Evolutionary conservation across 2,113 vertebrate species (phyloP).

Genomic region (Siphamia tubifer): DNA sequence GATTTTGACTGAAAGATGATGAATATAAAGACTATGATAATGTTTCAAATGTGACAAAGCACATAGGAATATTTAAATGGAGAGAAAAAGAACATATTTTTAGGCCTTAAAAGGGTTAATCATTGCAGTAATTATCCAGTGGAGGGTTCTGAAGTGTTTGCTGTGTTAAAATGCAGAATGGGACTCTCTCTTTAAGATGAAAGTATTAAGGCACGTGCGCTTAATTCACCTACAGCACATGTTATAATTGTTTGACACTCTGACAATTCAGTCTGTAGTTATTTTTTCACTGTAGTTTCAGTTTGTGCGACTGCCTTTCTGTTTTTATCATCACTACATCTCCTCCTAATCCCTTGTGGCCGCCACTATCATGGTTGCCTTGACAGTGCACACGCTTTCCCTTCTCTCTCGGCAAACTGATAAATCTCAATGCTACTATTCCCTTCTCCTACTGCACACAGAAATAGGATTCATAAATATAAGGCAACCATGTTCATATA

Average conservation of each 20-base stretch:
- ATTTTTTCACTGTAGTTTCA: conserved; percentile 14
- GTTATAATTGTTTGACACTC: background rate
- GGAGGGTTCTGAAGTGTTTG: no score
- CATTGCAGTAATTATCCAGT: no score
- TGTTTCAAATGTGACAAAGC: no score
- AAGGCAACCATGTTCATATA: background rate
- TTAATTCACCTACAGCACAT: fast-evolving
- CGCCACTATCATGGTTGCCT: conserved; percentile 38
- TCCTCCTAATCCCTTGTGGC: conserved; percentile 46
- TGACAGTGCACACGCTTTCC: conserved; percentile 47
- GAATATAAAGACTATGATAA: no score
- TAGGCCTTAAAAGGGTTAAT: no score
- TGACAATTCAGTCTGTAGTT: background rate
- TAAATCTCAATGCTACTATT: conserved; percentile 2
- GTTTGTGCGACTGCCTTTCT: conserved; percentile 9
- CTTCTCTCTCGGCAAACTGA: conserved; percentile 5
- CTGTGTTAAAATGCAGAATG: no score
- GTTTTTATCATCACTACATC: conserved; percentile 46
- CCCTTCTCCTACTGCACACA: background rate
- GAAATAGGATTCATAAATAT: background rate
- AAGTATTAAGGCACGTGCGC: no score
- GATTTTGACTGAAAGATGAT: no score
- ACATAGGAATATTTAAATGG: no score
- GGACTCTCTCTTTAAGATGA: no score
- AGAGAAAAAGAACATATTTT: no score